phyloP scores from a whole-genome alignment of 2,797 vertebrate species.

The Acipenser oxyrinchus region DNA sequence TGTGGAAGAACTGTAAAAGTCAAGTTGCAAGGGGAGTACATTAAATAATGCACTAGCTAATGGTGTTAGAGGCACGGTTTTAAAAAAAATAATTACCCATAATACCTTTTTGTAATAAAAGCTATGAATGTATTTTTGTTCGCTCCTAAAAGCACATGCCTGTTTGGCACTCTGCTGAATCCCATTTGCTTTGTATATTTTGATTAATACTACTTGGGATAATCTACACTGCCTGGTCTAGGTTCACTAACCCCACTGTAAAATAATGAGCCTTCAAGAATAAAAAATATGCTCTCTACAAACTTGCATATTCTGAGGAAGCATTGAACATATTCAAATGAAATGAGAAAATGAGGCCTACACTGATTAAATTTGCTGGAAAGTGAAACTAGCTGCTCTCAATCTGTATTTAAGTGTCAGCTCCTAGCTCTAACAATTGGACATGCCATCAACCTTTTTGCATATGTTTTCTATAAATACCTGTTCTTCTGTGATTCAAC shows the following conservation, averaged over 20 bases:
- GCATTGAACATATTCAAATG: conserved; percentile 71
- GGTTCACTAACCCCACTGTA: conserved; percentile 72
- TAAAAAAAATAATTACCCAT: conserved; percentile 56
- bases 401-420: conserved; percentile 65
- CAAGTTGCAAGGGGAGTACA: conserved; percentile 49
- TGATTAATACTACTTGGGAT: conserved; percentile 78
- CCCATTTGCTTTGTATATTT: conserved; percentile 71
- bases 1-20: conserved; percentile 56
- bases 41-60: conserved; percentile 59
- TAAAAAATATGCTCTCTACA: conserved; percentile 70
- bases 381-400: conserved; percentile 48
- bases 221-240: conserved; percentile 66
- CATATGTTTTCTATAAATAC: conserved; percentile 76
- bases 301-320: conserved; percentile 62
- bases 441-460: conserved; percentile 62
- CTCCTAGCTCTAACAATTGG: conserved; percentile 57
- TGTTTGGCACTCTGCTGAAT: conserved; percentile 61
- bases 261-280: conserved; percentile 91
- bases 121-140: conserved; percentile 54
- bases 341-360: conserved; percentile 67
- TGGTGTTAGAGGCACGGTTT: conserved; percentile 50
- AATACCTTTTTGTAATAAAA: conserved; percentile 56
- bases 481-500: conserved; percentile 45
- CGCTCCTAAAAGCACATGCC: conserved; percentile 57
- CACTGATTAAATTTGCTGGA: conserved; percentile 66